These are phyloP conservation scores for Rhipidura dahli DNA, from an alignment of 2,113 vertebrate genomes.

Conservation along the genomic window DNA sequence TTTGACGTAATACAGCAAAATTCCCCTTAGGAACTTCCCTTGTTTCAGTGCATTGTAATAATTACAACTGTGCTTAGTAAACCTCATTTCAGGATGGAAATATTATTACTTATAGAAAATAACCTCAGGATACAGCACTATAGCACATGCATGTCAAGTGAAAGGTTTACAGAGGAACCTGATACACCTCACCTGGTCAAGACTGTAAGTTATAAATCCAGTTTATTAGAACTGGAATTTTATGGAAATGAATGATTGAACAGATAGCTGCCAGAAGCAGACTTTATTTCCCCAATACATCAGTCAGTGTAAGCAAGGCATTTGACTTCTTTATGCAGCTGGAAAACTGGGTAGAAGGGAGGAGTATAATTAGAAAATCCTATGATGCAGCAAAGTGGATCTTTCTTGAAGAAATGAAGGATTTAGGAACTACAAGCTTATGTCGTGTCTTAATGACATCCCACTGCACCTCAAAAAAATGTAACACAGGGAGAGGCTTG, in stretches of 20 bases:
- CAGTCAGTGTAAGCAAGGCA: neutral
- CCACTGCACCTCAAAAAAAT: neutral
- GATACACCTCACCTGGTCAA: neutral
- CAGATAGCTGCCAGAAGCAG: neutral
- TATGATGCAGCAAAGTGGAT: neutral
- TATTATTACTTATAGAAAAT: neutral
- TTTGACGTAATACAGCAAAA: neutral
- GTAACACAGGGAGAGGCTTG: neutral
- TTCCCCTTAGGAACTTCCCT: neutral
- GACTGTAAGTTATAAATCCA: neutral
- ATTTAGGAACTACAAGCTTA: neutral
- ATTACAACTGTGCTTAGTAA: neutral
- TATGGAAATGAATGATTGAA: neutral
- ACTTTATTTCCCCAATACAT: neutral
- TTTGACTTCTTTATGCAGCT: neutral
- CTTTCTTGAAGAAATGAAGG: neutral
- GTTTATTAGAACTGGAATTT: neutral
- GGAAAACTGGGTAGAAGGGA: neutral
- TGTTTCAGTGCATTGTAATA: neutral
- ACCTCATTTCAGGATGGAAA: neutral
- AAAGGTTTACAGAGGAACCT: neutral
- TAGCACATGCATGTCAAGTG: accelerated
- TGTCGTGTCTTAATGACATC: neutral
- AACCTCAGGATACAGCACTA: neutral
- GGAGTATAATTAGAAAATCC: neutral